Percentiles rank a stretch among this genome's conserved stretches.
phyloP scores from a whole-genome alignment of 2,113 vertebrate species.

The Pollachius pollachius region DNA sequence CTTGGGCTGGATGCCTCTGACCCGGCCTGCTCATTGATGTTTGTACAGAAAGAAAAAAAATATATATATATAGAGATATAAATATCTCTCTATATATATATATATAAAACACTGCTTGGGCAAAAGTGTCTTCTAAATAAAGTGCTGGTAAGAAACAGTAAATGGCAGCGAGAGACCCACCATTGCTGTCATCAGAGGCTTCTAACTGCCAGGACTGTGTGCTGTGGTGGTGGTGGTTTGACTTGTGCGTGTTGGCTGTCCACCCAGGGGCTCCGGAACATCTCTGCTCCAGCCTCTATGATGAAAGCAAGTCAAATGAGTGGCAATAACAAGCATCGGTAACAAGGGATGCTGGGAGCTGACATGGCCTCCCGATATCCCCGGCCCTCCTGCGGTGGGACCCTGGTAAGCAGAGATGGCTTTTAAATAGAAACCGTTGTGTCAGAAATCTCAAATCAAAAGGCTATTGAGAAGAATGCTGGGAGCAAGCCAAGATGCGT shows the following conservation, averaged over 20 bases:
- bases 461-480: constrained; percentile 37
- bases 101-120: too few species aligned
- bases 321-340: background rate
- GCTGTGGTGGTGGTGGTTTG: background rate
- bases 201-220: too few species aligned
- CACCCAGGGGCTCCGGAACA: background rate
- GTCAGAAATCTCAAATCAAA: constrained; percentile 46
- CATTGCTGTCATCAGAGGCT: too few species aligned
- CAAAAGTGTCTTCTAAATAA: too few species aligned
- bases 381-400: background rate
- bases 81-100: too few species aligned
- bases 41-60: too few species aligned
- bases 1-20: too few species aligned
- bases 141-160: too few species aligned
- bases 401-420: constrained; percentile 15
- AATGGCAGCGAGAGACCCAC: too few species aligned
- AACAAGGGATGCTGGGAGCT: background rate
- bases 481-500: background rate
- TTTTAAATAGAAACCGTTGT: constrained; percentile 37
- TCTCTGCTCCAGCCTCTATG: background rate
- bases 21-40: too few species aligned
- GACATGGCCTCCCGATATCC: background rate
- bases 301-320: background rate
- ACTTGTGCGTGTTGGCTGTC: background rate
- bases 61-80: too few species aligned